phyloP scores from a whole-genome alignment of 35 echinoderm and acorn worm species.

The Amphiura filiformis region DNA sequence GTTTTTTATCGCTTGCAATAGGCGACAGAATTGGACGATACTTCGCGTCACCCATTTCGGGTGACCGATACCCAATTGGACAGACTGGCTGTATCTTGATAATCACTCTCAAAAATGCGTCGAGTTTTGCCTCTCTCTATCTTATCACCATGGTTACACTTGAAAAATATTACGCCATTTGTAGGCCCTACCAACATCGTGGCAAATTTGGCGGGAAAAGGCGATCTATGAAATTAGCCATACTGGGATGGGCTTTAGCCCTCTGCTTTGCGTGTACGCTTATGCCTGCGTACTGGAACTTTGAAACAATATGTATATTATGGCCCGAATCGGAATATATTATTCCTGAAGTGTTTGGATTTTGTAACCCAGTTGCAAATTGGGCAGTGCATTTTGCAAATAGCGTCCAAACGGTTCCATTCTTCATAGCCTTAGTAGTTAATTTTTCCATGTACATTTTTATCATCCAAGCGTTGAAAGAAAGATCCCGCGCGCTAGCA shows the following conservation, averaged over 20 bases:
- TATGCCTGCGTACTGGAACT: neutral
- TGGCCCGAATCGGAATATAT: conserved; percentile 13
- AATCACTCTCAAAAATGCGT: conserved; percentile 15
- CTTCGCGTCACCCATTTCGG: neutral
- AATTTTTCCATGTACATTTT: conserved; percentile 56
- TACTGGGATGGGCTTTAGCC: conserved; percentile 32
- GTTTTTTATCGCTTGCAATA: conserved; percentile 24
- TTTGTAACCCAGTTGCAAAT: neutral
- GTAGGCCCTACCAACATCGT: conserved; percentile 43
- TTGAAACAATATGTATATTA: neutral
- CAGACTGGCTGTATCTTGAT: conserved; percentile 30
- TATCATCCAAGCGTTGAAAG: conserved; percentile 47
- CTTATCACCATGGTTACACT: conserved; percentile 40
- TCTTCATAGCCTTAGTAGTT: conserved; percentile 44
- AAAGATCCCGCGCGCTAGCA: neutral
- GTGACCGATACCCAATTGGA: conserved; percentile 17
- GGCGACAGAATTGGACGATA: conserved; percentile 28
- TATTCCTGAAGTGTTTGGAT: neutral
- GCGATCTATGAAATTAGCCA: conserved; percentile 26
- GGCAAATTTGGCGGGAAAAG: conserved; percentile 15
- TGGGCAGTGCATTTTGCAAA: conserved; percentile 47
- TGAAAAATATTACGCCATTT: conserved; percentile 45
- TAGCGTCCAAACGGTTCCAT: conserved; percentile 67
- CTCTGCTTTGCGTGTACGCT: neutral
- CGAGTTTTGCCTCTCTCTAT: conserved; percentile 26